Evolutionary conservation across 2,113 vertebrate species (phyloP).

Genomic region (Protomyctophum bolini): DNA sequence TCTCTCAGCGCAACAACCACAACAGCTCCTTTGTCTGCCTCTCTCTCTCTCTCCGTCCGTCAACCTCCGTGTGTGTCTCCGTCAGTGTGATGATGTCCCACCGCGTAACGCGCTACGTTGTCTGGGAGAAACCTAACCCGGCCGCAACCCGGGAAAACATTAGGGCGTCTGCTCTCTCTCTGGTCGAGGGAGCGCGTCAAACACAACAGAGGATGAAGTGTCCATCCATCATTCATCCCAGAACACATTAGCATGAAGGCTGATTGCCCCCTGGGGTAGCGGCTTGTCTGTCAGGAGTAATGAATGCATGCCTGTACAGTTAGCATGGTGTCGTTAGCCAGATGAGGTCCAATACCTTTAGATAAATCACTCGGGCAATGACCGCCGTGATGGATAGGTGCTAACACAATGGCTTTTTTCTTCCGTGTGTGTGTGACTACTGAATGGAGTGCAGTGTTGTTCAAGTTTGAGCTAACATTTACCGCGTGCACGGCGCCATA

Average conservation of each 20-base stretch:
- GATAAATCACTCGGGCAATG: constrained; percentile 57
- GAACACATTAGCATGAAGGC: constrained; percentile 61
- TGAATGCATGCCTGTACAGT: constrained; percentile 71
- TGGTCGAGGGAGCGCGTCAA: constrained; percentile 23
- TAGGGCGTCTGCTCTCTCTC: constrained; percentile 24
- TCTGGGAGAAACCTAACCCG: constrained; percentile 23
- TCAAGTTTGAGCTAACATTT: too few relatives aligned
- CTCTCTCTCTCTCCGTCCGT: too few relatives aligned
- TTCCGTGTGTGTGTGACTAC: constrained; percentile 45
- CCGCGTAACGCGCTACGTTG: constrained; percentile 10
- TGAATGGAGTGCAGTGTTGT: too few relatives aligned
- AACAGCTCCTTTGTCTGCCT: neutral
- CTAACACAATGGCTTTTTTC: constrained; percentile 48
- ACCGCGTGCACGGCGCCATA: too few relatives aligned
- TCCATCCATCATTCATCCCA: constrained; percentile 65
- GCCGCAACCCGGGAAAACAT: constrained; percentile 23
- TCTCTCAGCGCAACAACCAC: too few relatives aligned
- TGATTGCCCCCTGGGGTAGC: constrained; percentile 61
- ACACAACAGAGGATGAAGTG: constrained; percentile 51
- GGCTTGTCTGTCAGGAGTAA: constrained; percentile 50
- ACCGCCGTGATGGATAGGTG: constrained; percentile 54
- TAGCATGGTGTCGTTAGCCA: constrained; percentile 59
- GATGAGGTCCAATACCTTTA: constrained; percentile 68
- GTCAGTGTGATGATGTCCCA: constrained; percentile 14
- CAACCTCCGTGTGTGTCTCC: constrained; percentile 5